Evolutionary conservation across 2,113 vertebrate genomes (phyloP), one percentile per base, ranked within the genome.

Genomic region (Oxyruncus cristatus): DNA sequence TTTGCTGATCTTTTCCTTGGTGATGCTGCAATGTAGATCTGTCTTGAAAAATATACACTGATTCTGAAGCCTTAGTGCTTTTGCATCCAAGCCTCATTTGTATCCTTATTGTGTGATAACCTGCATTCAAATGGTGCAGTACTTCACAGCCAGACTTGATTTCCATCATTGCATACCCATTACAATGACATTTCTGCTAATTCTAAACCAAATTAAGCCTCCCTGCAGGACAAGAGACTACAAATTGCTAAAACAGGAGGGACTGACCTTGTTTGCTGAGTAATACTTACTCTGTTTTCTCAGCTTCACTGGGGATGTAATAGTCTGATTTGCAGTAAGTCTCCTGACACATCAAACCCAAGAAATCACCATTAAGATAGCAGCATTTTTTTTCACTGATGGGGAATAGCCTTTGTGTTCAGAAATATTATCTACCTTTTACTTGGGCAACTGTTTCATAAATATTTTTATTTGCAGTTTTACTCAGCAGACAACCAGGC

Each of bases 21-120:
- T 74, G 59, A 83, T 90, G 93, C 79, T 63, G 87, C 96, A 97
- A 59, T 92, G 92, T 89, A 94, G 92, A 89, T 92, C 62, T 93
- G 14, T 32, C 63, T 90, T 76, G 62, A 95, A 93, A 96, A 92
- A 95, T 89, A 56, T n/a, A 33, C 74, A 42, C 66, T 96, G 47
- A 90, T 83, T 61, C 65, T 88, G 61, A 82, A 92, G 42, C 62
- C 58, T 71, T 78, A 56, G 53, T 39, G 39, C 27, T 52, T 83
- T 85, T 88, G 67, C 14, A 81, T 89, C 71, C 41, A 85, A 91
- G 39, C 22, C 73, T 80, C 33, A 58, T 86, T 84, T 5, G 8
- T 76, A 81, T 14, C 39, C 33, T 87, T 62, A 53, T 10, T 47
- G 65, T 85, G 47, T 42, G 52, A 62, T 53, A 61, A 72, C 32